Evolutionary conservation across 2,888 invertebrate genomes (phyloP).

Genomic region (Cheilosia vernalis): DNA sequence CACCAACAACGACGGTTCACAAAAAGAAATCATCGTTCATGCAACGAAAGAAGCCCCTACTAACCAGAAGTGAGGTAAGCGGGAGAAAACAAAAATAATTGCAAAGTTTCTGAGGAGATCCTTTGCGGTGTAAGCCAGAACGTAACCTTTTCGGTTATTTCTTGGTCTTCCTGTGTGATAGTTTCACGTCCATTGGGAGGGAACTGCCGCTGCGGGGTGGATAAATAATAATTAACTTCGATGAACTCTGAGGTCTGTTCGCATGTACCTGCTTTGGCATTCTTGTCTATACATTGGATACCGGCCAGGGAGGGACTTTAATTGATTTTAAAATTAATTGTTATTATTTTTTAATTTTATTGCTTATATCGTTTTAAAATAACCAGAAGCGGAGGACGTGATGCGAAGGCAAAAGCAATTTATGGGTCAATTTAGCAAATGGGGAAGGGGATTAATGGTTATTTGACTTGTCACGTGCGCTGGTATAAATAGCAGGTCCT

Average conservation of each 20-base stretch:
- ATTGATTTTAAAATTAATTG: constrained; percentile 64
- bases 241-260: constrained; percentile 41
- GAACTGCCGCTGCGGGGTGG: background rate
- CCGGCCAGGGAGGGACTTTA: constrained; percentile 23
- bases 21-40: constrained; percentile 82
- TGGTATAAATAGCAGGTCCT: no score
- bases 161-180: constrained; percentile 32
- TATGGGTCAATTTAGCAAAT: constrained; percentile 6
- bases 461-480: no score
- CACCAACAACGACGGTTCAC: constrained; percentile 75
- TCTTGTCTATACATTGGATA: background rate
- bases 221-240: constrained; percentile 65
- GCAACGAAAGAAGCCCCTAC: constrained; percentile 82
- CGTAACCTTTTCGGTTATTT: constrained; percentile 7
- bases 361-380: constrained; percentile 3
- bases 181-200: background rate
- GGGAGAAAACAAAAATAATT: constrained; percentile 37
- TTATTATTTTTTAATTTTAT: constrained; percentile 56
- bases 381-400: background rate
- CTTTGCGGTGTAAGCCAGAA: constrained; percentile 30
- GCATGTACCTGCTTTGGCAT: background rate
- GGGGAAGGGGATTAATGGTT: background rate
- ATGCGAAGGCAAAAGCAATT: background rate
- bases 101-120: constrained; percentile 39
- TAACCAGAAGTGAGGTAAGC: constrained; percentile 84